These are phyloP conservation scores for Branchipolynoe longqiensis DNA, from an alignment of 2,888 invertebrate species.

Conservation along the genomic window DNA sequence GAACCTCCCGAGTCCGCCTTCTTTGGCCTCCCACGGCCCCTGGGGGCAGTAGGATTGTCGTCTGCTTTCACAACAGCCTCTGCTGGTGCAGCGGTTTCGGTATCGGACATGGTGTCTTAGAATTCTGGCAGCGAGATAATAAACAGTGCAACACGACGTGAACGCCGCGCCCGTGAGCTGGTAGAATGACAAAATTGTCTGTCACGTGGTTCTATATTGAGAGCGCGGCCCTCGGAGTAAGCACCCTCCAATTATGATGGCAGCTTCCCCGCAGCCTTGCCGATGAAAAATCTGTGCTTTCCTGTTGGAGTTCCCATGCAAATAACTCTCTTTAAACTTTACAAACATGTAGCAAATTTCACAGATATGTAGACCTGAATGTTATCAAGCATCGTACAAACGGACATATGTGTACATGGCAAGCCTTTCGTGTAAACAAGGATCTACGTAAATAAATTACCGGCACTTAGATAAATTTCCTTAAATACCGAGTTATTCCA, in stretches of 20 bases:
- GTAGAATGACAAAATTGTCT: too few relatives aligned
- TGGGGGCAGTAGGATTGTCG: not conserved
- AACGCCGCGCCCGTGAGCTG: too few relatives aligned
- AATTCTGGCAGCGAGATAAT: too few relatives aligned
- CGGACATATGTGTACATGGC: not conserved
- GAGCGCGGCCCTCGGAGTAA: slow-evolving; percentile 33
- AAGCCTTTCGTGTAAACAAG: not conserved
- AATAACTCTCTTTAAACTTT: not conserved
- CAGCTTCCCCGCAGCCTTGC: not conserved
- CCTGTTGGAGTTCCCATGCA: not conserved
- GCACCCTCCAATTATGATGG: slow-evolving; percentile 18
- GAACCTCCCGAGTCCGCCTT: slow-evolving; percentile 4
- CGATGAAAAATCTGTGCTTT: slow-evolving; percentile 32
- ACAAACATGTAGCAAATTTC: not conserved
- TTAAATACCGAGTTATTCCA: slow-evolving; percentile 3
- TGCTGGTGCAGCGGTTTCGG: not conserved
- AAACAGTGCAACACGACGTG: too few relatives aligned
- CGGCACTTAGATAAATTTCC: not conserved
- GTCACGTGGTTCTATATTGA: not conserved
- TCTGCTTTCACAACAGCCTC: not conserved
- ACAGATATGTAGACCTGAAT: not conserved
- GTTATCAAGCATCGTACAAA: not conserved
- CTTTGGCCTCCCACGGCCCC: slow-evolving; percentile 42
- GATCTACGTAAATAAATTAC: slow-evolving; percentile 22
- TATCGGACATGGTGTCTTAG: slow-evolving; percentile 36